Evolutionary conservation across 1,140 invertebrate genomes (phyloP).

Genomic region (Drosophila tsacasi): DNA sequence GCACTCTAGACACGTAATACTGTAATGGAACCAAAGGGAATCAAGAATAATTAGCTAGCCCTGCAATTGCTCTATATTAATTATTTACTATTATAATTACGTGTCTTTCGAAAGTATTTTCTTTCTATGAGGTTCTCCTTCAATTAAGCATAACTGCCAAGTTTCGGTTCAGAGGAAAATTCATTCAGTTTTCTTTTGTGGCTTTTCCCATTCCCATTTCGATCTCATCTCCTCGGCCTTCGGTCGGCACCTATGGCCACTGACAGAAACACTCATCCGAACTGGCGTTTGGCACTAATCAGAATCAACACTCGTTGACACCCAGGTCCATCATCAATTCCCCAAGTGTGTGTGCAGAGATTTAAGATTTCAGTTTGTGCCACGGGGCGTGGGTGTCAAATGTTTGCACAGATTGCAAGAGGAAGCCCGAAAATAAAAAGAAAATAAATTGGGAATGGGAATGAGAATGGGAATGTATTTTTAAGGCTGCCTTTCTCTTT

Average conservation of each 20-base stretch:
- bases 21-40: background rate
- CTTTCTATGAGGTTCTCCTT: background rate
- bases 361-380: conserved; percentile 53
- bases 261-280: conserved; percentile 48
- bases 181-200: conserved; percentile 1
- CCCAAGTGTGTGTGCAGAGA: background rate
- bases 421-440: conserved; percentile 20
- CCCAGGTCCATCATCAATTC: conserved; percentile 21
- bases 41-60: background rate
- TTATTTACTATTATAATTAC: background rate
- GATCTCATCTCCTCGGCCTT: conserved; percentile 11
- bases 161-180: background rate
- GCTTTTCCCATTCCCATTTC: conserved; percentile 12
- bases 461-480: conserved; percentile 21
- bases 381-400: conserved; percentile 28
- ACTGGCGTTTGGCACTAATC: conserved; percentile 72
- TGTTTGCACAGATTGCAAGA: conserved; percentile 54
- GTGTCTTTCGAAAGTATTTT: background rate
- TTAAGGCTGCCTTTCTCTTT: conserved; percentile 47
- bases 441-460: conserved; percentile 10
- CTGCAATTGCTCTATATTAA: background rate
- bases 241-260: conserved; percentile 32
- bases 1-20: background rate
- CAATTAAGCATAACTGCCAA: conserved; percentile 3
- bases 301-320: conserved; percentile 39